Evolutionary conservation across 2,888 invertebrate genomes (phyloP), one percentile per base, ranked within the genome.

Genomic region (Alcis repandata): DNA sequence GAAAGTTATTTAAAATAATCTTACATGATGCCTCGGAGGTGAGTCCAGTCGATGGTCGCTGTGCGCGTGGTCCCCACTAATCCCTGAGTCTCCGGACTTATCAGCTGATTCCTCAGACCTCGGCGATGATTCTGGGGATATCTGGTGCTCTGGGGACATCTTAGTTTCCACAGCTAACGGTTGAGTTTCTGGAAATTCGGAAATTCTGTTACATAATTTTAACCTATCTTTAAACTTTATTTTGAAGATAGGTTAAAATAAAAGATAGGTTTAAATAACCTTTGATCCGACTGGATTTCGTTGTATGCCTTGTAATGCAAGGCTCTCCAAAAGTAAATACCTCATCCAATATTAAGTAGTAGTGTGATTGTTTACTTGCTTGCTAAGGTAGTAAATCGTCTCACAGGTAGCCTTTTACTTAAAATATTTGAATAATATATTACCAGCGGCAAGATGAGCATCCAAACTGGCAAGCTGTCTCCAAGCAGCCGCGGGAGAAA

Each of bases 401-500:
- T 27, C 27, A 27, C 6, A 2, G 6, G 6, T 27, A 27, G 6
- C 6, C 6, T 4, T 27, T 27, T n/a, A n/a, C n/a, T 27, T 27
- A 27, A 27, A 27, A 27, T 4, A 43, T 22, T n/a, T n/a, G n/a
- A n/a, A n/a, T n/a, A n/a, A 7, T 33, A 36, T 19, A 11, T 13
- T 76, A 92, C 92, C 90, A 41, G 87, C 84, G 63, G 88, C 84
- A 9, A 91, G 83, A 77, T 90, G 93, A 0, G 95, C 92, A 72
- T 96, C 96, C 27, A 96, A 81, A 1, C 94, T 91, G 7, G 96
- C 95, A 4, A 97, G 92, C 53, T 96, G 95, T 68, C 96, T 94
- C 98, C 98, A 98, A 0, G 97, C 97, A 0, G 97, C 96, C 0
- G 96, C 95, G 0, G 98, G 97, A 1, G 97, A 97, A 89, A 98